phyloP scores from a whole-genome alignment of 2,888 invertebrate genomes.

The Coenonympha arcania region DNA sequence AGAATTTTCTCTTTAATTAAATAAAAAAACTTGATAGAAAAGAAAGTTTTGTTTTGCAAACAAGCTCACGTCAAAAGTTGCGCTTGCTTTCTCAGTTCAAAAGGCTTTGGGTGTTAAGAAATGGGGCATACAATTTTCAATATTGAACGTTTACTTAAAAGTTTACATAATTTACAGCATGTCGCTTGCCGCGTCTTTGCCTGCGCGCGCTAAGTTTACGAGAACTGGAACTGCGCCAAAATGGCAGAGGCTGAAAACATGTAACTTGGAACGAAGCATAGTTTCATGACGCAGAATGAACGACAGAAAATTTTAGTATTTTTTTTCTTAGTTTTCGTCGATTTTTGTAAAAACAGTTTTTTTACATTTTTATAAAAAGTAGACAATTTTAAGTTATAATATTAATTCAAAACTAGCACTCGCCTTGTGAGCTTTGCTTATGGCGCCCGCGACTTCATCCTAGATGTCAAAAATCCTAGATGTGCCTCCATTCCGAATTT shows the following conservation, averaged over 20 bases:
- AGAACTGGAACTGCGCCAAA: slow-evolving; percentile 3
- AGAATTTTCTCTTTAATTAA: too few species aligned
- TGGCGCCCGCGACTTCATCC: too few species aligned
- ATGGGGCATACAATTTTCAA: slow-evolving; percentile 6
- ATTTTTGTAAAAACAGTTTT: too few species aligned
- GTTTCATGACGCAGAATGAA: slow-evolving; percentile 6
- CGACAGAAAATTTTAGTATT: not conserved
- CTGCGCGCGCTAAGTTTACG: slow-evolving; percentile 1
- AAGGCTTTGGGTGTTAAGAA: slow-evolving; percentile 5
- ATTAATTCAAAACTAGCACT: too few species aligned
- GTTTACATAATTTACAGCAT: slow-evolving; percentile 9
- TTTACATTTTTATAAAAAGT: too few species aligned
- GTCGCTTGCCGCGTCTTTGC: slow-evolving; percentile 7
- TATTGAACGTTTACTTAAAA: slow-evolving; percentile 7
- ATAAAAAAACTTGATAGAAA: too few species aligned
- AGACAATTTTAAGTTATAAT: too few species aligned
- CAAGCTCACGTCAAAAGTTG: not conserved
- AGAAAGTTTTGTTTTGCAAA: not conserved
- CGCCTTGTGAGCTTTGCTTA: too few species aligned
- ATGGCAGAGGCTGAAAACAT: not conserved
- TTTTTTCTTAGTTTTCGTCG: too few species aligned
- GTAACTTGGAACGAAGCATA: not conserved
- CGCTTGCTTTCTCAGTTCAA: not conserved
- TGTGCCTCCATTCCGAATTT: too few species aligned
- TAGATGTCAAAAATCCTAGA: too few species aligned